Percentiles rank a stretch among this genome's conserved stretches.
Conservation (phyloP, 2,888 invertebrate genomes). For the Neoaliturus tenellus region DNA sequence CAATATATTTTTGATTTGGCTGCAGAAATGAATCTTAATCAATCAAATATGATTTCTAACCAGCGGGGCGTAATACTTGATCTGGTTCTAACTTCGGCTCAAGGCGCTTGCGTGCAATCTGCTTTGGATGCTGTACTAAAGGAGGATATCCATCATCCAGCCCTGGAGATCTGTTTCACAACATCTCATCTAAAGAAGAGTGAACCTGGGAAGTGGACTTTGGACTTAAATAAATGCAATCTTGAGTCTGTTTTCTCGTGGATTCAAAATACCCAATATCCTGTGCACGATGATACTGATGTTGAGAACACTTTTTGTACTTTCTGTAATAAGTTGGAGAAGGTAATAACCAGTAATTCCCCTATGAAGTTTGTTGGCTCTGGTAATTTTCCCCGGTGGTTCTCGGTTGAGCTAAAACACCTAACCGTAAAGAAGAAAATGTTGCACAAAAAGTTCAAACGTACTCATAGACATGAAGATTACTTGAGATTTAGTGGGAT, state of each 20-base stretch:
- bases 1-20: slow-evolving; percentile 6
- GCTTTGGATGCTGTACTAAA: too few relatives aligned
- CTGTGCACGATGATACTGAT: not conserved
- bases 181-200: not conserved
- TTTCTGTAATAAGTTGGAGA: too few relatives aligned
- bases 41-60: not conserved
- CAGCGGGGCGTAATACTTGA: not conserved
- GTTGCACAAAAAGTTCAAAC: not conserved
- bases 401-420: not conserved
- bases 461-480: not conserved
- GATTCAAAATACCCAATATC: not conserved
- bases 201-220: not conserved
- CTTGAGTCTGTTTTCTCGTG: not conserved
- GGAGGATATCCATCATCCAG: too few relatives aligned
- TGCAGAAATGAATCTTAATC: not conserved
- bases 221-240: not conserved
- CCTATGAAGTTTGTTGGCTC: too few relatives aligned
- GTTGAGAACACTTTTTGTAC: not conserved
- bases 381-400: too few relatives aligned
- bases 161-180: not conserved
- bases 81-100: too few relatives aligned
- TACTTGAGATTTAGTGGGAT: slow-evolving; percentile 12
- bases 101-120: too few relatives aligned
- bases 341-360: too few relatives aligned
- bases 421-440: not conserved